Base-by-base conservation (phyloP, 2,797 vertebrate species). In the Podarcis lilfordi region DNA sequence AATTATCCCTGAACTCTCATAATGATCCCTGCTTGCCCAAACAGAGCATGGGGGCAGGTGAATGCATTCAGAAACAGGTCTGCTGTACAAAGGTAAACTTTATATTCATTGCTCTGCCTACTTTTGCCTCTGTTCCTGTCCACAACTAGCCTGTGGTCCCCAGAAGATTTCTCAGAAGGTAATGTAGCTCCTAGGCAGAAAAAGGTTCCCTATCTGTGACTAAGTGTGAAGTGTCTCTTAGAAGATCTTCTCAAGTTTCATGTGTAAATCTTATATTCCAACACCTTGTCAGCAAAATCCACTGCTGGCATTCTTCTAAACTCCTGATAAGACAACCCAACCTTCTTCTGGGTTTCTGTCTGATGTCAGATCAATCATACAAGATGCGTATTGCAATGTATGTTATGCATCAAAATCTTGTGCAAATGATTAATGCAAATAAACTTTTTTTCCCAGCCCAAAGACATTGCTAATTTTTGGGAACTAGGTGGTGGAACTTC, bases 391-490 rank as follows among this genome's bases (percentile, higher is more conserved):
- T 77, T 29, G 61, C 29, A 0, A 68, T 43, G 45, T 82, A 19
- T 78, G 61, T 55, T 21, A 82, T 77, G 27, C 45, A 15, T 66
- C 40, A 40, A 87, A 74, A 72, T 50, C n/a, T 59, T 75, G n/a
- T 21, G 64, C 15, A 55, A 0, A 0, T 88, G 89, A 79, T 72
- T 95, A 84, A 95, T 61, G 11, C 25, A 3, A 86, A 69, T 1
- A 69, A 87, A 88, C 50, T 94, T 71, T 94, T 92, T 96, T 96
- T 96, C 95, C 95, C 94, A 99, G 99, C 98, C 98, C 80, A 99
- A 99, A 96, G 98, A 99, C 93, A 96, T 99, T 87, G 98, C 98
- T 93, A 98, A 99, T 92, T 96, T 99, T 91, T 99, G 99, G 99
- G 99, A 99, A 94, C 96, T 99, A 82, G 99, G 99, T 91, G 98